Conservation (phyloP, 2,113 vertebrate genomes). For the Mohoua ochrocephala region DNA sequence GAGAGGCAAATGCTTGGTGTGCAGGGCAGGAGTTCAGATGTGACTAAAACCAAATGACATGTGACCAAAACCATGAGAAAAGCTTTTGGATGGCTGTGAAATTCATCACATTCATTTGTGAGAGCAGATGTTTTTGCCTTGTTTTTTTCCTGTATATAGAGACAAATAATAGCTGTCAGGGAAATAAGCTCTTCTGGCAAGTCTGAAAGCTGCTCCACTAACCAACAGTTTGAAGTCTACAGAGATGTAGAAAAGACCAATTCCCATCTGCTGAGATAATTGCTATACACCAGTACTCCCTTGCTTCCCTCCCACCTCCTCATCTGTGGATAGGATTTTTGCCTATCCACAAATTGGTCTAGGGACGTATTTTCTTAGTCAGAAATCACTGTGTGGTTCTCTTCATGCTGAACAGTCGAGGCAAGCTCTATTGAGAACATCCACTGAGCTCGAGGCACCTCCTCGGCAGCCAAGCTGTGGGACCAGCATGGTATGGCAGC, state of each 20-base stretch:
- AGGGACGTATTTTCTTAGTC: background rate
- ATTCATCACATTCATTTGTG: background rate
- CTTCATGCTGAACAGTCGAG: background rate
- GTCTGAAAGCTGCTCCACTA: background rate
- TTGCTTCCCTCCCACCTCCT: background rate
- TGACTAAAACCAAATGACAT: background rate
- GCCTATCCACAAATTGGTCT: background rate
- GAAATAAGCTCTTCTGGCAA: background rate
- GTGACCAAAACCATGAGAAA: background rate
- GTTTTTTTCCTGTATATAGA: background rate
- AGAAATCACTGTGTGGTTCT: background rate
- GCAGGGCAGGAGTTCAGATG: background rate
- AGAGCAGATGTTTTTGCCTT: background rate
- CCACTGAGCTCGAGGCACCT: background rate
- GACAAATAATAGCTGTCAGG: background rate
- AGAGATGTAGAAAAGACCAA: background rate
- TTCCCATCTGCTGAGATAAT: background rate
- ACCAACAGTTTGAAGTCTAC: background rate
- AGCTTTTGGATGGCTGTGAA: background rate
- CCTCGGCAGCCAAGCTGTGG: background rate
- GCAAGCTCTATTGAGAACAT: background rate
- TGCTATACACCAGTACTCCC: background rate
- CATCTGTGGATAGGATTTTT: background rate
- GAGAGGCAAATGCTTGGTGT: accelerated
- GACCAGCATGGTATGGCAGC: background rate